Evolutionary conservation across 2,888 invertebrate species (phyloP), one percentile per base, ranked within the genome.

Genomic region (Callinectes sapidus): DNA sequence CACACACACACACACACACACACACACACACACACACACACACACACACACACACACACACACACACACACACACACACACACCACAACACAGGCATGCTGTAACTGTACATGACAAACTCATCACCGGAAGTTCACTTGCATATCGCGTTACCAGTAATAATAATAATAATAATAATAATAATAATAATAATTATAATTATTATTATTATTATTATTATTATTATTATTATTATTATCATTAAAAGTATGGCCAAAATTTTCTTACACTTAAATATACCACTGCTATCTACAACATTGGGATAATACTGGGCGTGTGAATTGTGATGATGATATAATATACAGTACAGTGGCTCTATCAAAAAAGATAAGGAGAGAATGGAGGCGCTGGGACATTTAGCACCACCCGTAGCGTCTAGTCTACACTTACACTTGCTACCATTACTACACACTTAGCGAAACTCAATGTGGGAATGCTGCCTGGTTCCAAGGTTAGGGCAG

Each of bases 51-150:
- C 61, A 55, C 61, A 89, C 89, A 89, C 61, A 89, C 89, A 89
- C 89, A 89, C 89, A 89, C 89, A 89, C 61, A 55, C 61, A 89
- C 89, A 89, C 89, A 89, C 89, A 89, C 89, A 89, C 89, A 89
- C 89, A 89, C 89, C 77, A 54, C 77, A 81, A 35, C 2, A 14
- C 23, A 61, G 18, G 61, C 23, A 6, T 2, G 18, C 61, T 18
- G 18, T 61, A 61, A 18, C 18, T 23, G 61, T 61, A 61, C 10
- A 48, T 48, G 48, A 48, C 10, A 48, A 48, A 39, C 32, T 39
- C 61, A 71, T 85, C 5, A 14, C 23, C 39, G 42, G 13, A 85
- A 81, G 23, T 81, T 48, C n/a, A 48, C 42, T 28, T 48, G 77
- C 23, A 85, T 54, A 90, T 54, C 85, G 48, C 28, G 18, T 87